Base-by-base conservation (phyloP, 2,797 vertebrate species). In the Sandelia bainsii region DNA sequence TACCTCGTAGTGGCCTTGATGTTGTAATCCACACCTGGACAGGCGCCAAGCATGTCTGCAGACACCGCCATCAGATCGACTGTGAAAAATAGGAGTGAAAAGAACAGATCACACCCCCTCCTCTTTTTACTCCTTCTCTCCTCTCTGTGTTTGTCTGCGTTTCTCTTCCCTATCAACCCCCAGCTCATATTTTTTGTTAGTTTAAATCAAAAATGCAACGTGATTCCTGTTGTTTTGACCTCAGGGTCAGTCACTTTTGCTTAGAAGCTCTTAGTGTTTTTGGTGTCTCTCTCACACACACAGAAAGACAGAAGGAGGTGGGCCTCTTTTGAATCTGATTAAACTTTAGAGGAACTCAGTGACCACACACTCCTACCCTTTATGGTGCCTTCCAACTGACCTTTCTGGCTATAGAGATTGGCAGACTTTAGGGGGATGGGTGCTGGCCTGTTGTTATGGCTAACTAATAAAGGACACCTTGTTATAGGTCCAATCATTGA, bases 181-280 rank as follows among this genome's bases (percentile, higher is more conserved):
- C 32, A 8, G 42, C 40, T n/a, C 29, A 29, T 12, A 16, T 62
- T 72, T 52, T 56, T 51, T 58, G 39, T 45, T 53, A 72, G 56
- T 73, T 71, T 76, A 23, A 87, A 81, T 60, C 59, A 70, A 64
- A 82, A 89, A 89, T 85, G 86, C 88, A 87, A 92, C 82, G 91
- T 92, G 78, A 87, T 92, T 92, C 89, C 90, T 87, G 89, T 91
- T 91, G 82, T 90, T 92, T 75, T 87, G 84, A 91, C 89, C 87
- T 76, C 7, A 19, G 46, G 89, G 83, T 87, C 80, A 84, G 44
- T 62, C 59, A 29, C 54, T 19, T 68, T 72, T 79, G 79, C 73
- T 85, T 80, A 82, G 85, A 87, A 86, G 75, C 60, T 77, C 63
- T 12, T 14, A 4, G 14, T 42, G 11, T 39, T 39, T 42, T 17